Percentiles rank a stretch among this genome's conserved stretches.
Evolutionary conservation across 2,888 invertebrate genomes (phyloP).

Genomic region (Eledone cirrhosa): DNA sequence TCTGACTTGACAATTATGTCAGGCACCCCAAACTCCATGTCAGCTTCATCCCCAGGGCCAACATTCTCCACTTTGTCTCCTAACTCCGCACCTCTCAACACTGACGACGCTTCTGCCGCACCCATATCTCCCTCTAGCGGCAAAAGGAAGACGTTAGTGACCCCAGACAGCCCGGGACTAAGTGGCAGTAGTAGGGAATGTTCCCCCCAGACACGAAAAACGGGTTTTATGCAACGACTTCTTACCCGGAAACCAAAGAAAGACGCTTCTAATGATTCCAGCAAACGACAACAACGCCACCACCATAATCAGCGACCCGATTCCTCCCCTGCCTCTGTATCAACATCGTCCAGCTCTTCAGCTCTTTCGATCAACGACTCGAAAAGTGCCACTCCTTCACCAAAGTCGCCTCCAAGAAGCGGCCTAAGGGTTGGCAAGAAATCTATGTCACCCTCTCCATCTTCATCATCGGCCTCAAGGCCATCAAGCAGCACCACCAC

Average conservation of each 20-base stretch:
- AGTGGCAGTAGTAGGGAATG: slow-evolving; percentile 38
- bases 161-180: too few relatives aligned
- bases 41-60: slow-evolving; percentile 18
- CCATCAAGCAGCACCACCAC: slow-evolving; percentile 36
- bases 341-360: slow-evolving; percentile 25
- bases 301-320: slow-evolving; percentile 7
- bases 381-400: neutral
- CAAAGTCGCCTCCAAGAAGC: neutral
- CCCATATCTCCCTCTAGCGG: slow-evolving; percentile 29
- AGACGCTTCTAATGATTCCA: neutral
- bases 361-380: neutral
- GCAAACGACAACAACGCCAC: neutral
- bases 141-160: neutral
- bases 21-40: slow-evolving; percentile 29
- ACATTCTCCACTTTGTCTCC: slow-evolving; percentile 32
- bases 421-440: too few relatives aligned
- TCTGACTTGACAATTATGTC: slow-evolving; percentile 39
- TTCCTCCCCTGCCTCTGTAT: slow-evolving; percentile 3
- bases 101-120: slow-evolving; percentile 38
- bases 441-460: neutral
- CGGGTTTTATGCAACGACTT: slow-evolving; percentile 57
- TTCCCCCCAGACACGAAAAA: slow-evolving; percentile 42
- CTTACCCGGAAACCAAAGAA: slow-evolving; percentile 47
- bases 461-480: neutral
- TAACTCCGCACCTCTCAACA: slow-evolving; percentile 24